Percentiles rank a stretch among this genome's conserved stretches.
phyloP scores from a whole-genome alignment of 1,140 invertebrate species.

The Drosophila saltans region DNA sequence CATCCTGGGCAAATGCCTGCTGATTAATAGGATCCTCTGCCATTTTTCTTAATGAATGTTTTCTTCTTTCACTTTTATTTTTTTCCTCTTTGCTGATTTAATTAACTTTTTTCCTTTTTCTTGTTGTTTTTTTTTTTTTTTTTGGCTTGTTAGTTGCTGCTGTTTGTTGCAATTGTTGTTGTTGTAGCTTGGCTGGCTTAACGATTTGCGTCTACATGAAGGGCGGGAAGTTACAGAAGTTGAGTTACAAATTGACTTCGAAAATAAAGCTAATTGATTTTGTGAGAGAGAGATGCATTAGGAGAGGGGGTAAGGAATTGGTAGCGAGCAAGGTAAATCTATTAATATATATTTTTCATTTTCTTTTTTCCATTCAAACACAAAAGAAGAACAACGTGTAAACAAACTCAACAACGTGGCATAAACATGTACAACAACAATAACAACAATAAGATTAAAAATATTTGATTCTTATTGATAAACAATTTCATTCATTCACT shows the following conservation, averaged over 20 bases:
- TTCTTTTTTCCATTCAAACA: conserved; percentile 1
- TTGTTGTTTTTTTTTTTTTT: background rate
- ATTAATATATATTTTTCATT: background rate
- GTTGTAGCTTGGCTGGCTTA: conserved; percentile 32
- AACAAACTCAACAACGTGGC: conserved; percentile 10
- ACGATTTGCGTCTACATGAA: conserved; percentile 24
- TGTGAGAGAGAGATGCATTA: background rate
- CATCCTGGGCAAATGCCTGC: conserved; percentile 79
- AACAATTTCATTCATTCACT: background rate
- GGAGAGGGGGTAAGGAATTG: background rate
- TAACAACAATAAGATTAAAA: background rate
- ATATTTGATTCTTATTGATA: background rate
- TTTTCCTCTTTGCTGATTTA: background rate
- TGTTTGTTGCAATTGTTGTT: conserved; percentile 7
- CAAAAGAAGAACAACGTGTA: conserved; percentile 4
- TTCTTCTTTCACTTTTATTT: background rate
- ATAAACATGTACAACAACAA: background rate
- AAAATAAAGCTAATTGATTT: conserved; percentile 2
- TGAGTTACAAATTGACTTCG: background rate
- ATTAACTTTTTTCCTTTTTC: conserved; percentile 18
- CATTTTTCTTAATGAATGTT: conserved; percentile 58
- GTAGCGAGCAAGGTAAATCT: conserved; percentile 1
- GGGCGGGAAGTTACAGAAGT: background rate
- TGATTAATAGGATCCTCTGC: conserved; percentile 76
- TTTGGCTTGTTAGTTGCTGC: background rate